Evolutionary conservation across 1,140 invertebrate genomes (phyloP), one percentile per base, ranked within the genome.

Genomic region (Meloidogyne hapla): DNA sequence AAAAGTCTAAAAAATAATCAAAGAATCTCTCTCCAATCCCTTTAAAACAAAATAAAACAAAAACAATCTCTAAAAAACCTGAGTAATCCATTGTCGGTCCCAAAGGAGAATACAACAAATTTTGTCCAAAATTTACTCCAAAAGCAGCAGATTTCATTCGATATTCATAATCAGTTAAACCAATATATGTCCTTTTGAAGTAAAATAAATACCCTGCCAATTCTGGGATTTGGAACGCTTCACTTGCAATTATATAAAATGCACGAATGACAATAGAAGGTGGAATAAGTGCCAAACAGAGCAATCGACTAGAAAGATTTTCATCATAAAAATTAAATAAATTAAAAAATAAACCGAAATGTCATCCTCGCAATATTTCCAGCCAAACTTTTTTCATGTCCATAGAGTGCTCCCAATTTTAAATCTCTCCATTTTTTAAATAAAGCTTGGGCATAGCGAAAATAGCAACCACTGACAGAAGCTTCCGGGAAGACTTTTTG

Each of bases 281-380:
- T 8, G 65, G 65, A 8, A 67, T 67, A n/a, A 67, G 65, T 38
- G 65, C 65, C 21, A 67, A 67, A 33, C 28, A 67, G 0, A 67
- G 65, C 18, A 67, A 33, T 38, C 65, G 65, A 38, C 65, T 67
- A 33, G 33, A 0, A 33, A 33, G 2, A 33, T 5, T 33, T 0
- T 5, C 33, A 4, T 6, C 0, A 33, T 33, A 33, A 33, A 56
- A n/a, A 56, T 5, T 6, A 56, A 56, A n/a, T 56, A 8, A 56
- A 33, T 6, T 33, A 33, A 6, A 5, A n/a, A 56, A 48, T 3
- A 56, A 56, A 56, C 48, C 48, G 48, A 56, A 56, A 56, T n/a
- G 48, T 56, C 48, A 56, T 56, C 6, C 48, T 56, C n/a, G 48
- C 48, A 15, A 56, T 56, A 56, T 56, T 56, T 56, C 48, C 48